These are phyloP conservation scores for Neosilurus hyrtlii DNA, from an alignment of 2,797 vertebrate species.

Conservation along the genomic window DNA sequence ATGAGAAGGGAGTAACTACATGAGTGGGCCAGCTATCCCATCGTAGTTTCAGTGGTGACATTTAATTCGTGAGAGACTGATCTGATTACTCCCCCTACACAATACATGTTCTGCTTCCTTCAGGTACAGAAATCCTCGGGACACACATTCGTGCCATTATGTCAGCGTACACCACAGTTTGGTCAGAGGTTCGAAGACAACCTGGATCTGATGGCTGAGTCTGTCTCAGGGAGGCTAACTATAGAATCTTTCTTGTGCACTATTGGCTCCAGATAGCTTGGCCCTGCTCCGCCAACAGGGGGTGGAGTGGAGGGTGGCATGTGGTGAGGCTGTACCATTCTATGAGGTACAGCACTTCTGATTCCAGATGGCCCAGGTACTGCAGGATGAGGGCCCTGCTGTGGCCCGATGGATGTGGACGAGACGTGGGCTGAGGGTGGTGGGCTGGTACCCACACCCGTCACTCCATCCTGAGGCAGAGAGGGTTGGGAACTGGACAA, in stretches of 20 bases:
- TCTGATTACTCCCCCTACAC: conserved; percentile 39
- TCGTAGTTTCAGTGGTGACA: conserved; percentile 30
- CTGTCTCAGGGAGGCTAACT: conserved; percentile 84
- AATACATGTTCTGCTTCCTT: conserved; percentile 55
- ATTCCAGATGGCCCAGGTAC: conserved; percentile 70
- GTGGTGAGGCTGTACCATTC: conserved; percentile 42
- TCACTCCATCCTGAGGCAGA: conserved; percentile 76
- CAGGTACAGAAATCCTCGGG: conserved; percentile 6
- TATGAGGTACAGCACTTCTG: conserved; percentile 62
- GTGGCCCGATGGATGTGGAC: conserved; percentile 75
- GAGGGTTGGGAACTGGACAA: conserved; percentile 90
- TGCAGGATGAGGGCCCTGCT: conserved; percentile 66
- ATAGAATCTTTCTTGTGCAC: conserved; percentile 82
- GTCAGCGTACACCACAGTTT: conserved; percentile 38
- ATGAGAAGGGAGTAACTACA: conserved; percentile 74
- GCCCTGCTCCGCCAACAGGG: conserved; percentile 67
- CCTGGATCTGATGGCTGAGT: conserved; percentile 86
- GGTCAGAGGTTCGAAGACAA: conserved; percentile 99
- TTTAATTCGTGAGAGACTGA: conserved; percentile 26
- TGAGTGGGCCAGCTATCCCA: conserved; percentile 64
- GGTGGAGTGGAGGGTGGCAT: conserved; percentile 68
- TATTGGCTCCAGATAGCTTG: conserved; percentile 75
- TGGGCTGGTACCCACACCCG: conserved; percentile 70
- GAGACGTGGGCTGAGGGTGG: conserved; percentile 77
- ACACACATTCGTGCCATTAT: conserved; percentile 25